These are phyloP conservation scores for Sceloporus tristichus DNA, from an alignment of 2,113 vertebrate genomes.

Conservation along the genomic window DNA sequence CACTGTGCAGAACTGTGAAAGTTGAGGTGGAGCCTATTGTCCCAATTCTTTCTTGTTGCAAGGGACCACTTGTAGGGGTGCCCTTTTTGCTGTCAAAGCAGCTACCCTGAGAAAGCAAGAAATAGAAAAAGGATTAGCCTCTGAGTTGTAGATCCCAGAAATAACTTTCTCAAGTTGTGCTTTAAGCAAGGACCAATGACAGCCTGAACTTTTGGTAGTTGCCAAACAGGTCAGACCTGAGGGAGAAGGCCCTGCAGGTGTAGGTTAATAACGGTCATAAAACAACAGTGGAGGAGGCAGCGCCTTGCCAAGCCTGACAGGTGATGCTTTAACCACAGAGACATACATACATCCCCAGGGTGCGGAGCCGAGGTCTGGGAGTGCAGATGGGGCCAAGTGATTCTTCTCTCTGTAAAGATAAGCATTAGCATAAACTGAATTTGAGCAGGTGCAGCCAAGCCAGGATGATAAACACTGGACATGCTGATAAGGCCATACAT, in stretches of 20 bases:
- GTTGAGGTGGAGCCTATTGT: too few species aligned
- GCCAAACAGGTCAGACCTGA: constrained; percentile 18
- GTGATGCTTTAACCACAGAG: neutral
- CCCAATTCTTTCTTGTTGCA: too few species aligned
- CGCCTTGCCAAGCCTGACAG: neutral
- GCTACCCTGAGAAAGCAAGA: too few species aligned
- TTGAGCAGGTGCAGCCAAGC: neutral
- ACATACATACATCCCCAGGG: neutral
- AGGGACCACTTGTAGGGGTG: too few species aligned
- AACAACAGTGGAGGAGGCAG: neutral
- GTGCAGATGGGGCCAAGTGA: neutral
- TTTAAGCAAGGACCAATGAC: neutral
- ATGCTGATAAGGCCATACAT: too few species aligned
- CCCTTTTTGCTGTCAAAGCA: too few species aligned
- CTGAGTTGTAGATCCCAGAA: too few species aligned
- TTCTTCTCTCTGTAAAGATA: neutral
- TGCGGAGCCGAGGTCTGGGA: neutral
- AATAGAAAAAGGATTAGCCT: too few species aligned
- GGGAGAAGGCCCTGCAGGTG: neutral
- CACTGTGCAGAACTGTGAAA: too few species aligned
- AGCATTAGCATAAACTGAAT: neutral
- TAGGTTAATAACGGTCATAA: neutral
- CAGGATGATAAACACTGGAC: too few species aligned
- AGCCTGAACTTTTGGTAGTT: neutral
- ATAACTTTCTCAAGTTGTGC: too few species aligned